Percentiles rank a stretch among this genome's conserved stretches.
phyloP scores from a whole-genome alignment of 2,113 vertebrate species.

The Fulmarus glacialis region DNA sequence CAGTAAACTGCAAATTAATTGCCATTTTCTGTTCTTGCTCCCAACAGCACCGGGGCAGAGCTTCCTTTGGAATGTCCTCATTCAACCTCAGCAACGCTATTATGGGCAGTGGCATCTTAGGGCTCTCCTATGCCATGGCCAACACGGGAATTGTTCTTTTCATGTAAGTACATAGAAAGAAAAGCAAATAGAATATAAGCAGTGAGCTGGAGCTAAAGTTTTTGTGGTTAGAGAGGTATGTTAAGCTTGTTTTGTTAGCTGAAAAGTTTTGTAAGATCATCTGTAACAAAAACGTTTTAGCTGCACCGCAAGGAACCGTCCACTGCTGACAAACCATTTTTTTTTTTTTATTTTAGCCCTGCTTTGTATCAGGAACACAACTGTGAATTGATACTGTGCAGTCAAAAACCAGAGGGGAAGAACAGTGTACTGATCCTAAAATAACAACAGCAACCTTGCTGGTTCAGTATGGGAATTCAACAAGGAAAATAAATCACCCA shows the following conservation, averaged over 20 bases:
- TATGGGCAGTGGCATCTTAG: conserved; percentile 97
- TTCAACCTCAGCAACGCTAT: conserved; percentile 98
- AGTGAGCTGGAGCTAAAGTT: not conserved
- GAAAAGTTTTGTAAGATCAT: not conserved
- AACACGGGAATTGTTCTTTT: conserved; percentile 96
- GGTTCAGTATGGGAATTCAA: not conserved
- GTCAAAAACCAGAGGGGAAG: not conserved
- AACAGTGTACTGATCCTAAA: not conserved
- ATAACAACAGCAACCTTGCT: not conserved
- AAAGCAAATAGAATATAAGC: not conserved
- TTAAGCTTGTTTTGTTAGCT: not conserved
- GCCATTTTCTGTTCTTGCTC: not conserved
- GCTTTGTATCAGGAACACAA: not conserved
- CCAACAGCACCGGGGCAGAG: conserved; percentile 87
- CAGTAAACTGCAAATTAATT: not conserved
- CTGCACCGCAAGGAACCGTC: not conserved
- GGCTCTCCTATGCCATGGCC: conserved; percentile 95
- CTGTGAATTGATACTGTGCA: not conserved
- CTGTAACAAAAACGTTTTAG: not conserved
- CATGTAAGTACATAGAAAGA: conserved; percentile 79
- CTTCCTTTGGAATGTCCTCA: conserved; percentile 93
- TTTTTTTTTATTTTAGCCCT: not conserved
- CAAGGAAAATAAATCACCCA: not conserved
- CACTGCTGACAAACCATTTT: not conserved
- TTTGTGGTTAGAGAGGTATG: not conserved